Evolutionary conservation across 2,113 vertebrate genomes (phyloP), one percentile per base, ranked within the genome.

Genomic region (Ictalurus furcatus): DNA sequence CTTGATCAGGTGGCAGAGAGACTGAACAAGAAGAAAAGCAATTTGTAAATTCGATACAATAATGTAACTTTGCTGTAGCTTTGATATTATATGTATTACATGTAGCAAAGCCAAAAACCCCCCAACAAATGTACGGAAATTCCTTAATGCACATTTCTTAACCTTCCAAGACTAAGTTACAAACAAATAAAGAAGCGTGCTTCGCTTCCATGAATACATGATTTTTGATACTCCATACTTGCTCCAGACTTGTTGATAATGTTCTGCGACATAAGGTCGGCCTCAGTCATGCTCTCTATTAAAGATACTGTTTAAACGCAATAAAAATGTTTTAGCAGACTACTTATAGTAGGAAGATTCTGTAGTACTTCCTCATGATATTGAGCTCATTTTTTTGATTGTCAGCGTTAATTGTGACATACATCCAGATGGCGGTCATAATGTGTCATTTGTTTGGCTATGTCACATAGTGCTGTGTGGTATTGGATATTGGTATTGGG

Each of bases 1-100:
- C 91, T 76, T 91, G 90, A 88, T 91, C 91, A 61, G 92, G 88
- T 85, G 94, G 93, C 71, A 95, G 90, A 63, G 93, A 93, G 73
- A 90, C 95, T 95, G 91, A 56, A 91, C 61, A 8, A 87, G 37
- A 88, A 87, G 9, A 74, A 40, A 83, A 80, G 16, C 23, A 23
- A 54, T 58, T n/a, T 48, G 59, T 65, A 21, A 58, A 85, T 87
- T 44, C 25, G 2, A 30, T 21, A 84, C 16, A 37, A 2, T 86
- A 25, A 59, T 44, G 52, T 56, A 52, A n/a, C 19, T 44, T 59
- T 44, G 2, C 79, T 34, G 54, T 48, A 81, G 13, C 13, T 19
- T 17, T 30, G 11, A 52, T 76, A 71, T 76, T 44, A 11, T 76
- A 40, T 23, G 14, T 16, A 71, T 16, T 13, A 58, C 13, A 19